phyloP scores from a whole-genome alignment of 2,888 invertebrate species.

The Serrognathus titanus region DNA sequence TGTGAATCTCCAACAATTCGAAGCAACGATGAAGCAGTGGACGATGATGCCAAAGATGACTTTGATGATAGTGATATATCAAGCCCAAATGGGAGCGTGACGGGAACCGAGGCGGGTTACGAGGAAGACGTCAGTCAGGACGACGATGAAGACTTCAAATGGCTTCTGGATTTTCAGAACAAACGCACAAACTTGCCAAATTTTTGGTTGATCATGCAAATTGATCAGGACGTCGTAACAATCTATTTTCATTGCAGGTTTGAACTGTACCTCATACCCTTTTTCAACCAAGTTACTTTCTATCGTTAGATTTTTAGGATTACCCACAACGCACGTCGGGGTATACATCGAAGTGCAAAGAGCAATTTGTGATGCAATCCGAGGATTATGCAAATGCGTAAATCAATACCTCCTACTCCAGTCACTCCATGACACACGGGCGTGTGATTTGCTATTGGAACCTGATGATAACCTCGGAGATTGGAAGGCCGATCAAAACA shows the following conservation, averaged over 20 bases:
- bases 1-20: too few relatives aligned
- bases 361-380: constrained; percentile 55
- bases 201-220: constrained; percentile 68
- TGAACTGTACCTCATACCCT: constrained; percentile 1
- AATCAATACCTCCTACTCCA: constrained; percentile 69
- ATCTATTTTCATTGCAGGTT: constrained; percentile 68
- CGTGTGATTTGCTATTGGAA: constrained; percentile 65
- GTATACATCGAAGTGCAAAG: constrained; percentile 53
- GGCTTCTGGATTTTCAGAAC: constrained; percentile 54
- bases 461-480: constrained; percentile 51
- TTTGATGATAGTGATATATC: constrained; percentile 39
- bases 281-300: neutral
- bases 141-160: constrained; percentile 57
- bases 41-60: constrained; percentile 6
- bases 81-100: constrained; percentile 38
- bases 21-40: neutral
- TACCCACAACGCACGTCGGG: constrained; percentile 52
- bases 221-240: constrained; percentile 57
- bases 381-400: constrained; percentile 59
- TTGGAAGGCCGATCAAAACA: constrained; percentile 34
- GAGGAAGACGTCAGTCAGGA: constrained; percentile 50
- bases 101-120: constrained; percentile 41
- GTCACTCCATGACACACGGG: constrained; percentile 62
- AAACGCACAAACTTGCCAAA: constrained; percentile 58
- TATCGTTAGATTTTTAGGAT: constrained; percentile 51